These are phyloP conservation scores for Rhyacophila brunnea DNA, from an alignment of 1,140 invertebrate genomes.

Conservation along the genomic window DNA sequence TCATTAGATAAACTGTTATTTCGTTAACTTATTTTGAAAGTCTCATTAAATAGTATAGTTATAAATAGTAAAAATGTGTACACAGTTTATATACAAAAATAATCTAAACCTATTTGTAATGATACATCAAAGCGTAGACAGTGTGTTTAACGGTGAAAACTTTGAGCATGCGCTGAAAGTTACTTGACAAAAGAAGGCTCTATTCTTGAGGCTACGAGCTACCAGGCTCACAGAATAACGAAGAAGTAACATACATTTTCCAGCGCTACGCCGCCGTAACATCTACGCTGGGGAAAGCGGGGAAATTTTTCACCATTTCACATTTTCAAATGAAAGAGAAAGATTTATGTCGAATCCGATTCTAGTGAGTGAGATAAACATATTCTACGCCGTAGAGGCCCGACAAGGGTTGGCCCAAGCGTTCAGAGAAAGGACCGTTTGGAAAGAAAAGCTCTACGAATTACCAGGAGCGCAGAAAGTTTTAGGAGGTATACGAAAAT, in stretches of 20 bases:
- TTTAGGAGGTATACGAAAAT: slow-evolving; percentile 1
- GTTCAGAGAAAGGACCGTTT: slow-evolving; percentile 23
- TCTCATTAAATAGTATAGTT: too few species aligned
- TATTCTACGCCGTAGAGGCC: slow-evolving; percentile 19
- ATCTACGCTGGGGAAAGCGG: background rate
- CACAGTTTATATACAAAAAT: too few species aligned
- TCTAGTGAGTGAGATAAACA: slow-evolving; percentile 7
- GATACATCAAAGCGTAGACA: too few species aligned
- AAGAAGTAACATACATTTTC: slow-evolving; percentile 4
- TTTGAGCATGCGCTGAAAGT: slow-evolving; percentile 12
- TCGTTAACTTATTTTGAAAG: too few species aligned
- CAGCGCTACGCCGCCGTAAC: background rate
- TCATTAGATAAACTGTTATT: too few species aligned
- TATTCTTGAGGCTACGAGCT: slow-evolving; percentile 34
- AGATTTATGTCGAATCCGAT: background rate
- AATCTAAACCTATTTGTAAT: background rate
- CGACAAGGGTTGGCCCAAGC: slow-evolving; percentile 35
- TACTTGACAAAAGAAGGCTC: slow-evolving; percentile 33
- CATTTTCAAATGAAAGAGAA: slow-evolving; percentile 17
- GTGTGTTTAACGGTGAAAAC: too few species aligned
- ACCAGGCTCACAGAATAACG: slow-evolving; percentile 24
- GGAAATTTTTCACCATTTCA: background rate
- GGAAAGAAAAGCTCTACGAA: slow-evolving; percentile 30
- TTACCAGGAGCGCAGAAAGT: slow-evolving; percentile 23
- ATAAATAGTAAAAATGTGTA: too few species aligned